Base-by-base conservation (phyloP, 2,888 invertebrate species). In the Gortyna flavago region DNA sequence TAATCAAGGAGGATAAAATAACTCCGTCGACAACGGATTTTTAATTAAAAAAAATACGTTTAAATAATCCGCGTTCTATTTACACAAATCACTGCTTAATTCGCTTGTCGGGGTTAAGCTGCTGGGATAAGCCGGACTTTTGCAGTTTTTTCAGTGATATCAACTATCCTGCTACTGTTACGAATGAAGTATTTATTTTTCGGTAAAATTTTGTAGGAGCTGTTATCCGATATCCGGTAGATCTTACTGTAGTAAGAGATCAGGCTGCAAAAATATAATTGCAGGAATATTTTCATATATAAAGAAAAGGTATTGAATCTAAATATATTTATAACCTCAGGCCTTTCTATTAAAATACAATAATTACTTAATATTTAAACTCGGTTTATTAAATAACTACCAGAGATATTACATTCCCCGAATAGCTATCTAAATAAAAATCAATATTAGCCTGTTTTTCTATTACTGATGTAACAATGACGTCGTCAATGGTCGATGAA, bases 1-100 rank as follows among this genome's bases (percentile, higher is more conserved):
- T 87, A 90, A 90, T 91, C 87, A 90, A 87, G 86, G 81, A 85
- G 81, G 84, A 86, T 85, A 85, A 85, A 85, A 86, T 87, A 85
- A 79, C 82, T 85, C 65, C 68, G 81, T 75, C 70, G 76, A 64
- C 75, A 85, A 80, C 80, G 71, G 64, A 71, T 72, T 88, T 90
- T 90, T 87, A 87, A 89, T 90, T 70, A 79, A 86, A 90, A 89
- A 89, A 88, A 90, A 84, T 80, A 85, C 82, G 83, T 84, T 77
- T 77, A 85, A 85, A 75, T 79, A 82, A 82, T 68, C 61, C 68
- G 38, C 29, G 21, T 75, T 72, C 65, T 81, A 77, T 80, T 83
- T 85, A 69, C 74, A 48, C 72, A 86, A 80, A 85, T 75, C 69
- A 77, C 65, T 61, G 78, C 62, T 73, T 71, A 74, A 72, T 76